Evolutionary conservation across 2,888 invertebrate species (phyloP).

Genomic region (Micoletzkya japonica): DNA sequence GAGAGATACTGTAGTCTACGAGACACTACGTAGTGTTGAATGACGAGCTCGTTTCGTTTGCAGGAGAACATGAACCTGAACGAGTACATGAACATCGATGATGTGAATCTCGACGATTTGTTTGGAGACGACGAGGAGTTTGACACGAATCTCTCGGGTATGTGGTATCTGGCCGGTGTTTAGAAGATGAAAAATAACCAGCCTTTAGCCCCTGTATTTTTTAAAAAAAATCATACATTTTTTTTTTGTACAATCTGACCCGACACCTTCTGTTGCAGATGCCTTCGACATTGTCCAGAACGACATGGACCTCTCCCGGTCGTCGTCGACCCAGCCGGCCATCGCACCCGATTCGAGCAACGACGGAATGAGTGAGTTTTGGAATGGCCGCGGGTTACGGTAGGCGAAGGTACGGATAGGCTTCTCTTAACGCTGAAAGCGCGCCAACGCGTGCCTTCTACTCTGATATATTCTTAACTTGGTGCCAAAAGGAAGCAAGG

Average conservation of each 20-base stretch:
- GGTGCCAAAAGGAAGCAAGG: too few relatives aligned
- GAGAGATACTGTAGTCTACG: too few relatives aligned
- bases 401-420: too few relatives aligned
- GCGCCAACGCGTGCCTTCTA: too few relatives aligned
- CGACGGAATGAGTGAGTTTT: too few relatives aligned
- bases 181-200: neutral
- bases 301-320: conserved; percentile 18
- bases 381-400: too few relatives aligned
- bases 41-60: conserved; percentile 35
- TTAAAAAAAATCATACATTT: neutral
- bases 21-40: conserved; percentile 32
- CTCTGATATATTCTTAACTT: too few relatives aligned
- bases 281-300: conserved; percentile 29
- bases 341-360: too few relatives aligned
- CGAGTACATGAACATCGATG: conserved; percentile 37
- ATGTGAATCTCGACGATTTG: conserved; percentile 43
- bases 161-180: neutral
- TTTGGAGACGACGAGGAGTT: conserved; percentile 41
- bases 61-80: conserved; percentile 32
- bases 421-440: too few relatives aligned
- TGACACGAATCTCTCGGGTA: conserved; percentile 38
- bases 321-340: too few relatives aligned
- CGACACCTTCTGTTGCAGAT: conserved; percentile 10
- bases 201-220: neutral
- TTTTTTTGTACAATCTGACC: neutral